Percentiles rank a stretch among this genome's conserved stretches.
Conservation (phyloP, 2,113 vertebrate species). For the Rhegmatorhina hoffmannsi region DNA sequence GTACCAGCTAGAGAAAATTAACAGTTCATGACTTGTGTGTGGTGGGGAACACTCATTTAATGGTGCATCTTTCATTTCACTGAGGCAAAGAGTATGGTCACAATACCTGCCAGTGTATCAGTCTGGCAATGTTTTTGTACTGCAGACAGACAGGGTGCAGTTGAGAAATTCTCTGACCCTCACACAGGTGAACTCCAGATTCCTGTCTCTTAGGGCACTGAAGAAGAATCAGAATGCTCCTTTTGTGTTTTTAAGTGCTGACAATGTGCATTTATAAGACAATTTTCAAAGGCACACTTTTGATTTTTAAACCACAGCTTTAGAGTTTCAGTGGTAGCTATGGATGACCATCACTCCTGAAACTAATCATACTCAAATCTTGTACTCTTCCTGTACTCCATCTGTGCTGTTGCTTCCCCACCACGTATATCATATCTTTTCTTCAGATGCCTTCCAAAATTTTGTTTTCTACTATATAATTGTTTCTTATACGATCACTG, state of each 20-base stretch:
- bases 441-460: background rate
- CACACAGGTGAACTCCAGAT: background rate
- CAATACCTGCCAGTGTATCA: background rate
- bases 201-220: background rate
- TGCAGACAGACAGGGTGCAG: background rate
- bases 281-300: background rate
- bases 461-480: background rate
- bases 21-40: background rate
- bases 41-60: background rate
- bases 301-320: background rate
- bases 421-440: background rate
- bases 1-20: background rate
- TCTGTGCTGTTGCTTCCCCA: background rate
- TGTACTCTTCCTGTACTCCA: fast-evolving
- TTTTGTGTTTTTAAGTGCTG: background rate
- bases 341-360: background rate
- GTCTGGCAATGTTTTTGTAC: background rate
- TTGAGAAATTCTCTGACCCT: background rate
- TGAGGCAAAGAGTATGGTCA: background rate
- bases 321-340: background rate
- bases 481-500: background rate
- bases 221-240: background rate
- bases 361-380: background rate
- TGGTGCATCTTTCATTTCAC: background rate
- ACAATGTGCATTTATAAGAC: background rate